Evolutionary conservation across 2,888 invertebrate species (phyloP).

Genomic region (Galerucella nymphaeae): DNA sequence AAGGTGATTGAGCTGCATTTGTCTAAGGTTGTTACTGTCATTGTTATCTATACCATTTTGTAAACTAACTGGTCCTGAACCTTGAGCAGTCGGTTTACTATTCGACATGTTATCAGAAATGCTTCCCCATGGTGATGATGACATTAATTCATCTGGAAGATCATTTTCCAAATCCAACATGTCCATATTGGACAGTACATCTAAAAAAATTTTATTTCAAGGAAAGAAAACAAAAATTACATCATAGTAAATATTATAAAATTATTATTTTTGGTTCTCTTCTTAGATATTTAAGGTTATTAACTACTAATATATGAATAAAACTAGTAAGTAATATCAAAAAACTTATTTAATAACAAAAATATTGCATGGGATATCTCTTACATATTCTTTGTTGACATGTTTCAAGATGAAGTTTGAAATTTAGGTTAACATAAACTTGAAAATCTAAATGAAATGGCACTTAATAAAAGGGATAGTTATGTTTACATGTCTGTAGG

Average conservation of each 20-base stretch:
- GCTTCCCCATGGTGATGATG: conserved; percentile 75
- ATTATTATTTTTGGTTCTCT: not conserved
- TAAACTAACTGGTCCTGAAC: conserved; percentile 81
- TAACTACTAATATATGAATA: not conserved
- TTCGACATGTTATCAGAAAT: conserved; percentile 61
- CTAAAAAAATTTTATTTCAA: conserved; percentile 61
- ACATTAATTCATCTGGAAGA: conserved; percentile 90
- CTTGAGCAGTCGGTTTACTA: conserved; percentile 83
- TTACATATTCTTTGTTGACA: conserved; percentile 2
- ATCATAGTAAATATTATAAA: not conserved
- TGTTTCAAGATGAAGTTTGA: not conserved
- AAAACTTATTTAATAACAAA: conserved; percentile 6
- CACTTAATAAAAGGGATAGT: not conserved
- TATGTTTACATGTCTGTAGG: not conserved
- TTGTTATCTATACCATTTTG: conserved; percentile 80
- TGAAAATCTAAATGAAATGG: not conserved
- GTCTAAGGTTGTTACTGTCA: conserved; percentile 60
- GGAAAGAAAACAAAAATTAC: conserved; percentile 19
- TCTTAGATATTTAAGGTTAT: not conserved
- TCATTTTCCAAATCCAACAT: conserved; percentile 93
- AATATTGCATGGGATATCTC: conserved; percentile 15
- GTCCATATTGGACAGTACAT: conserved; percentile 85
- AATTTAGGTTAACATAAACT: not conserved
- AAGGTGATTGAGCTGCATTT: conserved; percentile 74
- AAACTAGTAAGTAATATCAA: too few species aligned